Evolutionary conservation across 2,113 vertebrate genomes (phyloP).

Genomic region (Heptranchias perlo): DNA sequence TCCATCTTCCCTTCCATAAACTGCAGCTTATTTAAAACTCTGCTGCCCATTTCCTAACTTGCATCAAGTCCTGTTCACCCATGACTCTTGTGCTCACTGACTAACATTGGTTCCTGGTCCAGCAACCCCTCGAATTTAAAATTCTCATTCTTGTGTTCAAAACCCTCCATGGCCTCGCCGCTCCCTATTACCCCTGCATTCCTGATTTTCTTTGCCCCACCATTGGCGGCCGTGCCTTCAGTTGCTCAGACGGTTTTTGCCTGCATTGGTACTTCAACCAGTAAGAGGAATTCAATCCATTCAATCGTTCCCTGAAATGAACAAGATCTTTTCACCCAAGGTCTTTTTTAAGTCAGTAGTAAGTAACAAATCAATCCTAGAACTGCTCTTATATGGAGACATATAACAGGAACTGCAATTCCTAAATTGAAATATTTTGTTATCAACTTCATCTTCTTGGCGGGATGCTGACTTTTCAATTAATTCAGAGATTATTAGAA

Average conservation of each 20-base stretch:
- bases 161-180: no score
- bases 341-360: neutral
- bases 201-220: no score
- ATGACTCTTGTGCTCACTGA: no score
- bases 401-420: neutral
- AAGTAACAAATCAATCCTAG: neutral
- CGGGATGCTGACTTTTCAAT: neutral
- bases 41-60: no score
- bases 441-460: neutral
- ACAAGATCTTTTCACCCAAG: neutral
- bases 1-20: no score
- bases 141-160: no score
- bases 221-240: no score
- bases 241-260: neutral
- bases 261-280: neutral
- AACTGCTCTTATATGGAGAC: neutral
- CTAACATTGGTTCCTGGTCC: no score
- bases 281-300: neutral
- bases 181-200: no score
- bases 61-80: no score
- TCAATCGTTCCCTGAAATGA: neutral
- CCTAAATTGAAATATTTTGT: neutral
- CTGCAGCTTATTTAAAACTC: no score
- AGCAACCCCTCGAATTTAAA: no score
- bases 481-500: neutral